Base-by-base conservation (phyloP, 2,888 invertebrate genomes). In the Cremastinae sp. region DNA sequence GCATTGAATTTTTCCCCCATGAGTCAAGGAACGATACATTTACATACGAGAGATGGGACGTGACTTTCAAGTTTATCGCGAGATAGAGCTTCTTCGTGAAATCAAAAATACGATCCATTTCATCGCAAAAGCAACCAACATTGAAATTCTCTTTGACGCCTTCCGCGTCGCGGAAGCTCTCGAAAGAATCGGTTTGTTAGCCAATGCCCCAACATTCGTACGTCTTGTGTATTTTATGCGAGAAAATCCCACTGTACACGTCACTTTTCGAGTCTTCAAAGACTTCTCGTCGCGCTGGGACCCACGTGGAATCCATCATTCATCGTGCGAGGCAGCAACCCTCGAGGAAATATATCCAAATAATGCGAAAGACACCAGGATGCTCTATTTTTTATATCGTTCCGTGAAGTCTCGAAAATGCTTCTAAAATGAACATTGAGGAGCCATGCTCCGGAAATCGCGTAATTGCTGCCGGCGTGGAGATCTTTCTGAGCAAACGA, bases 181-280 rank as follows among this genome's bases (percentile, higher is more conserved):
- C 51, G 49, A 22, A 72, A 59, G 37, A 53, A 58, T 62, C 22
- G 14, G 16, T 72, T 75, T 75, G 75, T 75, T 53, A 72, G 49
- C n/a, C 12, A 28, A 28, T 12, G 14, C 58, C 14, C 22, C 28
- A 35, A 53, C 22, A 49, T 22, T 45, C 37, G n/a, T 12, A 39
- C 9, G 51, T 43, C 18, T 39, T 45, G 53, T 14, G n/a, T 62
- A 41, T 51, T 41, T 22, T 45, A 41, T 45, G 41, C 22, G 18
- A 41, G 47, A 43, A 41, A 28, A 14, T 20, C 12, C 9, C 3
- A 5, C 28, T 49, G 68, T 39, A 72, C 16, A 58, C 72, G 68
- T 72, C 62, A 72, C 64, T 66, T 72, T 51, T 18, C 64, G 58
- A 39, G 53, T 16, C n/a, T 35, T 12, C 18, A 9, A 43, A 45